Base-by-base conservation (phyloP, 2,888 invertebrate species). In the Tortricodes alternella region DNA sequence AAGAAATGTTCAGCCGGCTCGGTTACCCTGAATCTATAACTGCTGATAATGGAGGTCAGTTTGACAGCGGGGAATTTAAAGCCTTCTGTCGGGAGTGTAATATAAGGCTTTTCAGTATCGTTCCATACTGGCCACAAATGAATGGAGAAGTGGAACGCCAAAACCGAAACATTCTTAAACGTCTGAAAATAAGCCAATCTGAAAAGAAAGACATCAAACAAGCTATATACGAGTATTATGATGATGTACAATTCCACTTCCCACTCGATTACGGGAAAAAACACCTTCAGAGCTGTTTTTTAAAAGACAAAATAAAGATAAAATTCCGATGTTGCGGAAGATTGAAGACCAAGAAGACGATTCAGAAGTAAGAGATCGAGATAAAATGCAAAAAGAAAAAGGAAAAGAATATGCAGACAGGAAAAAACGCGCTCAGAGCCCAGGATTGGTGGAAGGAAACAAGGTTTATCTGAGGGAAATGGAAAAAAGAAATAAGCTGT, bases 151-250 rank as follows among this genome's bases (percentile, higher is more conserved):
- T 59, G 0, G 60, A 62, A 15, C 37, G 62, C 0, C 61, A 62
- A 32, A 64, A 59, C 13, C 9, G 63, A 6, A 52, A 61, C 29
- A 58, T 62, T n/a, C 9, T 62, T 2, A 60, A 62, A 49, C 32
- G 60, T 0, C 56, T 63, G 1, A 57, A 46, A 9, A 63, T 62
- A 1, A 39, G 51, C 16, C 59, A 62, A 19, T 18, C 16, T 1
- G 49, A 61, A 46, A 41, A 29, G n/a, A 18, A 27, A 41, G 55
- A 66, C 15, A 63, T 64, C 62, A 61, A 62, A 34, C 66, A 70
- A 27, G 39, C 44, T 8, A 19, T 76, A 0, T 24, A 7, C 0
- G 57, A 65, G 0, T 68, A 68, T 16, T 15, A n/a, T 46, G 5
- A 16, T 18, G 11, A 43, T 16, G 29, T 29, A 29, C 9, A 27